phyloP scores from a whole-genome alignment of 1,140 invertebrate species.

The Heterodera carotae region DNA sequence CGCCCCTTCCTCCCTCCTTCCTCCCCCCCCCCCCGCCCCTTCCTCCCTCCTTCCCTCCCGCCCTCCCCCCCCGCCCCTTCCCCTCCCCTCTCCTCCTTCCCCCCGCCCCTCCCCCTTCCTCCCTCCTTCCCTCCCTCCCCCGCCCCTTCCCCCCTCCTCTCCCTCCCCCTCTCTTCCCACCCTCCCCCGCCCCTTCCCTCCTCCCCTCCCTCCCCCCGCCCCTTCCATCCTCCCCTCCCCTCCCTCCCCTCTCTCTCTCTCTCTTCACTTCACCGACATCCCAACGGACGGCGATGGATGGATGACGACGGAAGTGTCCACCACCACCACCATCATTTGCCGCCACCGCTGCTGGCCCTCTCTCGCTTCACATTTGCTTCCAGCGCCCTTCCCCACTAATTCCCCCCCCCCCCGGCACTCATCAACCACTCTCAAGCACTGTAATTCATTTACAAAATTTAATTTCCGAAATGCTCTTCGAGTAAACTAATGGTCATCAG shows the following conservation, averaged over 20 bases:
- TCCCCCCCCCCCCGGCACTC: neutral
- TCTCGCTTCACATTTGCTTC: neutral
- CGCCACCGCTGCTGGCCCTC: neutral
- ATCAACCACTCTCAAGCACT: neutral
- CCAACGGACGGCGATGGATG: neutral
- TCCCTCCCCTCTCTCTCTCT: too few relatives aligned
- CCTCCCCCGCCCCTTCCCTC: too few relatives aligned
- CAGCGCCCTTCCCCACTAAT: neutral
- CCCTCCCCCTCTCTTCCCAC: too few relatives aligned
- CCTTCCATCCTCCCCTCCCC: too few relatives aligned
- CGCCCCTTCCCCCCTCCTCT: too few relatives aligned
- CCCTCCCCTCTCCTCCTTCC: neutral
- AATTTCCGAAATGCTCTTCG: neutral
- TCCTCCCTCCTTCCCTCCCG: too few relatives aligned
- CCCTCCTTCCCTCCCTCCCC: too few relatives aligned
- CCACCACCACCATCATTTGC: neutral
- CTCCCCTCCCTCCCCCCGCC: too few relatives aligned
- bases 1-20: too few relatives aligned
- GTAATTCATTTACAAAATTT: neutral
- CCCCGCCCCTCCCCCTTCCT: too few relatives aligned
- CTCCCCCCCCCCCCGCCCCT: too few relatives aligned
- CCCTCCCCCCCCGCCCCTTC: neutral
- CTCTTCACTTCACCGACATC: too few relatives aligned
- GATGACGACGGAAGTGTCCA: neutral
- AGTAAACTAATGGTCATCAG: neutral